Evolutionary conservation across 2,888 invertebrate genomes (phyloP).

Genomic region (Aspidiotus destructor): DNA sequence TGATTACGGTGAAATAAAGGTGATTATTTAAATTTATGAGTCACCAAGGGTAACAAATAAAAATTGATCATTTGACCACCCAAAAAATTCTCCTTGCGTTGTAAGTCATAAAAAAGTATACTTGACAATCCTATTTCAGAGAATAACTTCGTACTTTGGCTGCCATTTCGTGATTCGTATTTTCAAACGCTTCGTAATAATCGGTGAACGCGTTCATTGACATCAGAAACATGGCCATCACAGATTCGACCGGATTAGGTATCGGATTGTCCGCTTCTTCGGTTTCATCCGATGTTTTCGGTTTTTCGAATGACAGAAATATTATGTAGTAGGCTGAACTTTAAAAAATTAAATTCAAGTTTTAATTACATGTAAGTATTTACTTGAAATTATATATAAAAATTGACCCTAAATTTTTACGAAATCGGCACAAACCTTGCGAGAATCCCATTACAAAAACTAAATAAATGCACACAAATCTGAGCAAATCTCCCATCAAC

Average conservation of each 20-base stretch:
- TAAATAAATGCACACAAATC: constrained; percentile 92
- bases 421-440: constrained; percentile 57
- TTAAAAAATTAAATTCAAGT: constrained; percentile 29
- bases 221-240: constrained; percentile 98
- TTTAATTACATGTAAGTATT: background rate
- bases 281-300: constrained; percentile 68
- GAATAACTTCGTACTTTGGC: constrained; percentile 73
- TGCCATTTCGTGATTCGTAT: constrained; percentile 76
- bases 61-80: too few relatives aligned
- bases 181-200: constrained; percentile 81
- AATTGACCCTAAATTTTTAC: background rate
- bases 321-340: constrained; percentile 77
- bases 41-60: too few relatives aligned
- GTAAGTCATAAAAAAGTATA: too few relatives aligned
- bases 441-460: constrained; percentile 97
- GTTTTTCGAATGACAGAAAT: constrained; percentile 78
- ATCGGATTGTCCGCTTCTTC: constrained; percentile 79
- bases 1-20: too few relatives aligned
- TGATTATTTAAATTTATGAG: too few relatives aligned
- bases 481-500: constrained; percentile 89
- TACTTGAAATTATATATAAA: background rate
- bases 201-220: constrained; percentile 94
- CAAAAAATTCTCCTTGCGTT: too few relatives aligned
- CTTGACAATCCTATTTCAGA: too few relatives aligned
- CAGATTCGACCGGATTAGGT: constrained; percentile 84